These are phyloP conservation scores for Brenthis daphne DNA, from an alignment of 2,888 invertebrate genomes.

Conservation along the genomic window DNA sequence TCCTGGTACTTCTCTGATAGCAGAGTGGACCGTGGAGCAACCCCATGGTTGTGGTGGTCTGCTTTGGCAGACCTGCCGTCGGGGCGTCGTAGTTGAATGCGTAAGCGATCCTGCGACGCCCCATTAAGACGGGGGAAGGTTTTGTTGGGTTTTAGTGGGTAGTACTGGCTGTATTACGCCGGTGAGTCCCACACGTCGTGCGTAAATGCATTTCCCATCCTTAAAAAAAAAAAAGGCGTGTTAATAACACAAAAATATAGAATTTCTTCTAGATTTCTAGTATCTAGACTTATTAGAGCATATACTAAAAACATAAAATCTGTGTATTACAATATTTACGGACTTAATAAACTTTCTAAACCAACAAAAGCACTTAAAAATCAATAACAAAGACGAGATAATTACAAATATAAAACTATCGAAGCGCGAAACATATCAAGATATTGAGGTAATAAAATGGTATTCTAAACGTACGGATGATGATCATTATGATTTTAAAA, in stretches of 20 bases:
- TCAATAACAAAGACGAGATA: constrained; percentile 17
- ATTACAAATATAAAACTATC: constrained; percentile 25
- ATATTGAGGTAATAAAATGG: constrained; percentile 26
- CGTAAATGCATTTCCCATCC: no score
- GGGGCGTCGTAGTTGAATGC: no score
- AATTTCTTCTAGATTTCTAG: background rate
- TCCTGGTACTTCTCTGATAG: no score
- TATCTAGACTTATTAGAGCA: background rate
- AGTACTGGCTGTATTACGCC: no score
- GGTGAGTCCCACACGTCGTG: no score
- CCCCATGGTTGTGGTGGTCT: no score
- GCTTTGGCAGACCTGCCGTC: no score
- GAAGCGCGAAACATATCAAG: constrained; percentile 23
- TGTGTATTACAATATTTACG: background rate
- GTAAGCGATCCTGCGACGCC: no score
- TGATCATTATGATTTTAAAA: background rate
- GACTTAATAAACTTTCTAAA: constrained; percentile 5
- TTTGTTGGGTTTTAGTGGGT: no score
- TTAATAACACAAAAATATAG: background rate
- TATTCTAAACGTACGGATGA: background rate
- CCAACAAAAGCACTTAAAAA: constrained; percentile 17
- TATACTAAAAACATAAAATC: background rate
- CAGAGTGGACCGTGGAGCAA: no score
- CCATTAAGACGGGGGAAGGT: no score
- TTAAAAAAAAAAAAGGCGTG: no score